phyloP scores from a whole-genome alignment of 2,888 invertebrate species.

The Amaurobius ferox region DNA sequence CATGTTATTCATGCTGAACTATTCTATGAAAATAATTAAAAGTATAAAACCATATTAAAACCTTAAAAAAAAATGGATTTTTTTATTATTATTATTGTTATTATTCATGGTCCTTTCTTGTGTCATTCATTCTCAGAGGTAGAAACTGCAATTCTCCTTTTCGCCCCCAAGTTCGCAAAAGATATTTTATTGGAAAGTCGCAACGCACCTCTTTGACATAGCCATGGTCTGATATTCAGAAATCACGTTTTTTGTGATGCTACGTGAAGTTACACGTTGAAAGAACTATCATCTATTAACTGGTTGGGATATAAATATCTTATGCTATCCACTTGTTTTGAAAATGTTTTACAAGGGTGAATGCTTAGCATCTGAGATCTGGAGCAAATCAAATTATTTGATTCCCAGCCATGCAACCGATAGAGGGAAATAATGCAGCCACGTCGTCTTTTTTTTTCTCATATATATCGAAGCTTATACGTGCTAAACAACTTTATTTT shows the following conservation, averaged over 20 bases:
- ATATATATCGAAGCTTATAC: no score
- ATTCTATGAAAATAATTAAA: no score
- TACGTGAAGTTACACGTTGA: constrained; percentile 1
- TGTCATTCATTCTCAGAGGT: no score
- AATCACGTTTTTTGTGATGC: constrained; percentile 5
- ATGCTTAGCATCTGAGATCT: no score
- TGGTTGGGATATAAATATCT: background rate
- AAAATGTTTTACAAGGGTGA: background rate
- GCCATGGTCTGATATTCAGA: constrained; percentile 12
- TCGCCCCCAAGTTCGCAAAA: background rate
- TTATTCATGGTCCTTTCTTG: no score
- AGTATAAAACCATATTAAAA: no score
- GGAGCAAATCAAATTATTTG: no score
- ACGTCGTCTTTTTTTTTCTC: background rate
- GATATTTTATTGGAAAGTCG: background rate
- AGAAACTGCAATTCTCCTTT: no score
- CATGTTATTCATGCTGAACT: no score
- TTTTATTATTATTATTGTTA: no score
- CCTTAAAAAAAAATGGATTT: no score
- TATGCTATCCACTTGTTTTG: background rate
- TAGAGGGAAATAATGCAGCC: background rate
- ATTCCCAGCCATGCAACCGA: background rate
- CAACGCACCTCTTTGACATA: constrained; percentile 19
- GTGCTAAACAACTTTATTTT: no score
- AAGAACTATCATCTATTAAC: background rate